Percentiles rank a stretch among this genome's conserved stretches.
Conservation (phyloP, 2,888 invertebrate genomes). For the Tachina fera region DNA sequence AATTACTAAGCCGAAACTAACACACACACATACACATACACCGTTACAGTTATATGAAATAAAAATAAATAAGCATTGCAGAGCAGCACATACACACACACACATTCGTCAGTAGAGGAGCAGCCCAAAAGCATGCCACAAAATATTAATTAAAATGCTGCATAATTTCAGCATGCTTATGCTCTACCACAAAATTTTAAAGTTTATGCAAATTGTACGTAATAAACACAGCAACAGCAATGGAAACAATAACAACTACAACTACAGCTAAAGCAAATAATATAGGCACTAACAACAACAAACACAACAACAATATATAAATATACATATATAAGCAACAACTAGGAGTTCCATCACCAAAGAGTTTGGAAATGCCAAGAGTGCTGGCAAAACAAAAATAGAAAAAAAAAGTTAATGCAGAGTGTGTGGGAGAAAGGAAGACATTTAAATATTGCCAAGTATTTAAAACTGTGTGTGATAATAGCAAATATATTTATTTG, state of each 20-base stretch:
- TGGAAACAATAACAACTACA: slow-evolving; percentile 14
- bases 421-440: not conserved
- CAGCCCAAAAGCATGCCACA: slow-evolving; percentile 72
- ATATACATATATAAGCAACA: slow-evolving; percentile 16
- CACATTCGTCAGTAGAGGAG: slow-evolving; percentile 50
- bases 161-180: slow-evolving; percentile 72
- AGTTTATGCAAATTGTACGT: slow-evolving; percentile 73
- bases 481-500: not conserved
- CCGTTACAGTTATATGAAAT: not conserved
- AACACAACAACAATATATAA: slow-evolving; percentile 2
- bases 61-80: not conserved
- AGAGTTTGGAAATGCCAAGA: slow-evolving; percentile 56
- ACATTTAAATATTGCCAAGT: slow-evolving; percentile 49
- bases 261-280: slow-evolving; percentile 45
- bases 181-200: slow-evolving; percentile 67
- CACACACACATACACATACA: slow-evolving; percentile 5
- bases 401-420: not conserved
- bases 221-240: slow-evolving; percentile 52
- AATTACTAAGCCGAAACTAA: slow-evolving; percentile 43
- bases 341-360: slow-evolving; percentile 58
- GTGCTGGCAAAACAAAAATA: slow-evolving; percentile 6
- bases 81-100: slow-evolving; percentile 1
- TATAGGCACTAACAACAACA: slow-evolving; percentile 44
- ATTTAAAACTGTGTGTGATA: slow-evolving; percentile 40
- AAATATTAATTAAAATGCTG: slow-evolving; percentile 73